Conservation (phyloP, 2,113 vertebrate species). For the Cranoglanis bouderius region DNA sequence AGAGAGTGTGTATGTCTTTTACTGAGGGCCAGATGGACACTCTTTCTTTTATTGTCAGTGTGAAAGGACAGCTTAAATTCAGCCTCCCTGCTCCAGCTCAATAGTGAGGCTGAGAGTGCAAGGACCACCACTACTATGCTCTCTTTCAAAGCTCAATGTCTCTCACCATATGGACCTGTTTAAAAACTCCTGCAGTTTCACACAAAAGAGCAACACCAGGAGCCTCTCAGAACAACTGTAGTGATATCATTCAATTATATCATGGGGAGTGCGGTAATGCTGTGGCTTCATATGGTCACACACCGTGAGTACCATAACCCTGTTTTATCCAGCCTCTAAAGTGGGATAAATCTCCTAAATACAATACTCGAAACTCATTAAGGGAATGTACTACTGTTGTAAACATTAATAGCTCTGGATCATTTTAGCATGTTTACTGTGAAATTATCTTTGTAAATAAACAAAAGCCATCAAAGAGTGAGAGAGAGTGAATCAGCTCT, state of each 20-base stretch:
- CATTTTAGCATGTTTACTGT: conserved; percentile 36
- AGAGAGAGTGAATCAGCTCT: background rate
- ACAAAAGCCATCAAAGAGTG: conserved; percentile 43
- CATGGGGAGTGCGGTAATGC: conserved; percentile 31
- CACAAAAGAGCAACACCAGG: conserved; percentile 65
- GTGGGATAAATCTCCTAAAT: background rate
- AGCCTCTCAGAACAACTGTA: conserved; percentile 50
- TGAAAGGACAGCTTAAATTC: conserved; percentile 93
- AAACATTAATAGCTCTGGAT: background rate
- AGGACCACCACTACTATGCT: conserved; percentile 46
- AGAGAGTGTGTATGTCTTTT: conserved; percentile 82
- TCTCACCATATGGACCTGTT: conserved; percentile 65
- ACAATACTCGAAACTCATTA: background rate
- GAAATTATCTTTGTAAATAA: conserved; percentile 49
- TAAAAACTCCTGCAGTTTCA: conserved; percentile 55
- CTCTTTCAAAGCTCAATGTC: conserved; percentile 68
- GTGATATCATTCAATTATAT: conserved; percentile 51
- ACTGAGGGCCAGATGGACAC: conserved; percentile 89
- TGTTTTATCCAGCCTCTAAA: conserved; percentile 7
- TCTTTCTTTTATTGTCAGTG: conserved; percentile 69
- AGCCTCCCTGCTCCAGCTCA: conserved; percentile 83
- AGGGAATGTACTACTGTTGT: background rate
- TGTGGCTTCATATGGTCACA: conserved; percentile 8
- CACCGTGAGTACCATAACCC: background rate
- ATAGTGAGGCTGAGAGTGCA: conserved; percentile 60